Evolutionary conservation across 92 coral and sea anemone genomes (phyloP), one percentile per base, ranked within the genome.

Genomic region (Blastomussa wellsi): DNA sequence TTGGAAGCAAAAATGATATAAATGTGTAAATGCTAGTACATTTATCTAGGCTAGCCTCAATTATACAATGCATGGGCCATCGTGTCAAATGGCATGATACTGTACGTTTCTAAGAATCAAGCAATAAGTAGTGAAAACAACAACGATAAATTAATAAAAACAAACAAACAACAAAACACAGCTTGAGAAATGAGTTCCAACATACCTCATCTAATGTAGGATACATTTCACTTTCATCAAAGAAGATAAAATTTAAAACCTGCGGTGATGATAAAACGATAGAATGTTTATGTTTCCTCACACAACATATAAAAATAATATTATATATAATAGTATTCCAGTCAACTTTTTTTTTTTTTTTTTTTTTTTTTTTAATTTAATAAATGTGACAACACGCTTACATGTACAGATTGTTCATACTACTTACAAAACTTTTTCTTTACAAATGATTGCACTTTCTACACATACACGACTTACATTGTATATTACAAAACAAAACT

Each of bases 181-280:
- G 69, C 12, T 15, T 1, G 57, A 22, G 57, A 14, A 15, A n/a
- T 55, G 64, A 55, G n/a, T 1, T 5, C 64, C 0, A 32, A 39
- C 76, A 37, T 52, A 94, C 97, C 93, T 94, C 92, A 52, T 91
- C 93, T 66, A 90, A 68, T 35, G 94, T 86, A 37, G 95, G 97
- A 81, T 84, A 85, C 77, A 77, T 82, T 24, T 86, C 97, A 70
- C 68, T 91, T 48, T 91, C 90, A 87, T 87, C 88, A 7, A 86
- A 81, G 70, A 94, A 94, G 48, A 94, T 89, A 36, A 81, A 91
- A 53, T 87, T 92, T 49, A 94, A 81, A 32, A 94, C 97, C 97
- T 94, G 71, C 20, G 17, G 62, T 65, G n/a, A 36, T 2, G 67
- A 7, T 26, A 35, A 82, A 20, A 37, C 4, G 49, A 47, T n/a